These are phyloP conservation scores for Spongilla lacustris DNA, from an alignment of 37 sponge, comb jelly and placozoan genomes.

Conservation along the genomic window DNA sequence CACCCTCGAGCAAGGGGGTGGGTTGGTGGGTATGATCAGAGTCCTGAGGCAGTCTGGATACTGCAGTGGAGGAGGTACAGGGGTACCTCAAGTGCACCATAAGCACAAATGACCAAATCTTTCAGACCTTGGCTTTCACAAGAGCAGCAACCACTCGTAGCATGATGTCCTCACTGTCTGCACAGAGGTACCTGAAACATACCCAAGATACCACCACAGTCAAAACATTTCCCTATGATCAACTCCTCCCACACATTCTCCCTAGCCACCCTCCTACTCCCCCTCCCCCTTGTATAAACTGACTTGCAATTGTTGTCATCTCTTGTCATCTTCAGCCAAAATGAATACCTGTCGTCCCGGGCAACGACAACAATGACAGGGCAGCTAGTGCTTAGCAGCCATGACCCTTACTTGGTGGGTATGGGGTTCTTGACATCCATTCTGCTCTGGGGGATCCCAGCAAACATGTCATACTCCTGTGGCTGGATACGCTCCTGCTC, in stretches of 20 bases:
- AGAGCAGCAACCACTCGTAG: conserved; percentile 58
- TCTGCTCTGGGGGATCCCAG: conserved; percentile 66
- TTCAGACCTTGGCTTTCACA: conserved; percentile 68
- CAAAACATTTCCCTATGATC: background rate
- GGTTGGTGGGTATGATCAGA: conserved; percentile 6
- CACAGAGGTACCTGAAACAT: conserved; percentile 69
- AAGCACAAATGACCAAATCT: background rate
- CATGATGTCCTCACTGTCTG: conserved; percentile 79
- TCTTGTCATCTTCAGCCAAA: conserved; percentile 59
- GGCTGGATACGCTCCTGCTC: conserved; percentile 39
- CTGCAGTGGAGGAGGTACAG: background rate
- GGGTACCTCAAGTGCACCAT: background rate
- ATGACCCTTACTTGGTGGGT: conserved; percentile 55
- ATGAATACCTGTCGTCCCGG: conserved; percentile 37
- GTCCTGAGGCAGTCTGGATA: conserved; percentile 30
- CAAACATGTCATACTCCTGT: conserved; percentile 65
- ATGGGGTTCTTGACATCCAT: conserved; percentile 70
- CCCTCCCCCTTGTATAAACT: background rate
- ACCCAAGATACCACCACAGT: background rate
- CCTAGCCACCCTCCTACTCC: background rate
- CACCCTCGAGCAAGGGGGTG: background rate
- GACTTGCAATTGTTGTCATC: conserved; percentile 57
- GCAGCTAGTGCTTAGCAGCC: too few species aligned
- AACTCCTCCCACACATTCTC: background rate
- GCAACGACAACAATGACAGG: too few species aligned